Evolutionary conservation across 2,113 vertebrate species (phyloP).

Genomic region (Pampusana beccarii): DNA sequence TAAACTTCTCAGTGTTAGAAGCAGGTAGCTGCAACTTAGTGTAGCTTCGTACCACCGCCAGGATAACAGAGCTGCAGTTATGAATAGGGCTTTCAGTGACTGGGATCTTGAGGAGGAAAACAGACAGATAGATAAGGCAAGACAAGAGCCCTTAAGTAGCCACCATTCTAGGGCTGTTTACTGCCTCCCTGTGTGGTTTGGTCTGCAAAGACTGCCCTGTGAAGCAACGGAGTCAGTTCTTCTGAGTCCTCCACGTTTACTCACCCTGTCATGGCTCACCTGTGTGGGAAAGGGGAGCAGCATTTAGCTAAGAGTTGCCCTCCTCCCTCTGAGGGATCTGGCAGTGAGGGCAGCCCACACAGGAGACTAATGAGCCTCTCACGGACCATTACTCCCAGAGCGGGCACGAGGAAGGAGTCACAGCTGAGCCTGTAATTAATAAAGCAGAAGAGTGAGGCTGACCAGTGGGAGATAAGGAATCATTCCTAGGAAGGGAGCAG

Average conservation of each 20-base stretch:
- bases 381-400: not conserved
- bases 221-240: not conserved
- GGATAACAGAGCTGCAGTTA: not conserved
- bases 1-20: not conserved
- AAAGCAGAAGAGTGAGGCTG: not conserved
- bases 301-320: not conserved
- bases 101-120: not conserved
- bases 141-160: not conserved
- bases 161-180: not conserved
- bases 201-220: not conserved
- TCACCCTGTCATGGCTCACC: not conserved
- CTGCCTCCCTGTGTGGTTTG: not conserved
- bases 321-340: not conserved
- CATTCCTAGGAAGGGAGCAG: not conserved
- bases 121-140: not conserved
- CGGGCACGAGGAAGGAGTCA: not conserved
- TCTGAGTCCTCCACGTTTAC: not conserved
- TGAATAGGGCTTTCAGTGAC: not conserved
- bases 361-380: constrained; percentile 25
- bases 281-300: not conserved
- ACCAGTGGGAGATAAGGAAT: not conserved
- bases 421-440: constrained; percentile 39
- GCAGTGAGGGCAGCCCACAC: not conserved
- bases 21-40: not conserved
- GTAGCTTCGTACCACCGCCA: not conserved